Evolutionary conservation across 2,113 vertebrate species (phyloP), one percentile per base, ranked within the genome.

Genomic region (Chaetorhynchus papuensis): DNA sequence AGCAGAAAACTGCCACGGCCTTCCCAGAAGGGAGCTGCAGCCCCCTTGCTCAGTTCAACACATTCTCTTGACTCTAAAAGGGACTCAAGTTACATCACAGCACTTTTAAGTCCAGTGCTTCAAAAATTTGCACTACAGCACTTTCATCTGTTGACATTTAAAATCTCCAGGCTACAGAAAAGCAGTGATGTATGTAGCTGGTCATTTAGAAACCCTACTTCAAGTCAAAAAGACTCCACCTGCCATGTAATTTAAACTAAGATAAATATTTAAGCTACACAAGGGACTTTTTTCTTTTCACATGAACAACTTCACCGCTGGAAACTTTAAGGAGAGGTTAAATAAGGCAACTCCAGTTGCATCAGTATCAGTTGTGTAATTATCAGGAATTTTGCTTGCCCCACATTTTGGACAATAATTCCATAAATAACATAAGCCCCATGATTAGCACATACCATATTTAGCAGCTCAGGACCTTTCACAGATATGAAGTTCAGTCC

Each of bases 401-500:
- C 56, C 71, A 74, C 1, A 2, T 50, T 72, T 76, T 49, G 23
- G 33, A 35, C 28, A 87, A 88, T 57, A 93, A 75, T 61, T 69
- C 90, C 77, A 57, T 78, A 57, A 97, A 71, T 52, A 68, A 59
- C 21, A 53, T 54, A 69, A 78, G 35, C 11, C n/a, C 15, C 24
- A 22, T 15, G 45, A 70, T 33, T 53, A 92, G 4, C 47, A 97
- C 99, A 97, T 97, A 99, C 99, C 99, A 99, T 99, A 97, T 99
- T 99, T 68, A 99, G 97, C 83, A 99, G 98, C 94, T 99, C 99
- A 2, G 99, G 99, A 45, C 99, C 99, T 85, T 99, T 99, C 69
- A 99, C 99, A 45, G 99, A 99, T 97, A 99, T 99, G 97, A 99
- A 99, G 96, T 99, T 99, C 68, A 99, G 97, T 68, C 99, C 99